Evolutionary conservation across 2,888 invertebrate genomes (phyloP).

Genomic region (Amphipyra tragopoginis): DNA sequence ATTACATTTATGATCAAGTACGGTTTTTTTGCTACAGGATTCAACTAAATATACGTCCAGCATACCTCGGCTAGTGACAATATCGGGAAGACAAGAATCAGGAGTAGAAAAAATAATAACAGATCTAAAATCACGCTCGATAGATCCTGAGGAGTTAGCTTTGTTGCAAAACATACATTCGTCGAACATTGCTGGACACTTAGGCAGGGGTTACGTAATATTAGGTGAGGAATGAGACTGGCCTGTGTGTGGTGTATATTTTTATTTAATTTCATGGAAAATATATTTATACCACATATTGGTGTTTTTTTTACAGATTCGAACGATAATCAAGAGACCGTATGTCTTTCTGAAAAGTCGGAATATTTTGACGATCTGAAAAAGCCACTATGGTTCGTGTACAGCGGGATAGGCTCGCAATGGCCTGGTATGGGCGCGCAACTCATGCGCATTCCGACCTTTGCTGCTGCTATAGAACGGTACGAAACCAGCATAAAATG

Average conservation of each 20-base stretch:
- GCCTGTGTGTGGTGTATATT: too few relatives aligned
- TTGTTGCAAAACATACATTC: constrained; percentile 8
- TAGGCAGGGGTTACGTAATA: constrained; percentile 66
- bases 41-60: constrained; percentile 59
- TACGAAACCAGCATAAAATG: too few relatives aligned
- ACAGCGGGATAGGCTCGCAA: constrained; percentile 93
- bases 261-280: too few relatives aligned
- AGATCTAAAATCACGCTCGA: neutral
- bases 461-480: constrained; percentile 88
- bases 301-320: constrained; percentile 63
- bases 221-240: neutral
- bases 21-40: constrained; percentile 32
- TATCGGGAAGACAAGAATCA: constrained; percentile 89
- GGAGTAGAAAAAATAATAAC: too few relatives aligned
- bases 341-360: constrained; percentile 64
- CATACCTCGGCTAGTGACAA: constrained; percentile 86
- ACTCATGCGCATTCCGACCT: constrained; percentile 91
- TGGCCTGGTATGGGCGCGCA: constrained; percentile 92
- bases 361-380: constrained; percentile 74
- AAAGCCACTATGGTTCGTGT: constrained; percentile 92
- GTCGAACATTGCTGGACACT: constrained; percentile 55
- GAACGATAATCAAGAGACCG: constrained; percentile 66
- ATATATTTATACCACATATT: too few relatives aligned
- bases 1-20: too few relatives aligned
- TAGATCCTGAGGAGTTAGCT: constrained; percentile 7